A percentile compares a stretch with the other conserved stretches of the same genome.
These are phyloP conservation scores for Indicator maculatus DNA, from an alignment of 2,113 vertebrate genomes.

Conservation along the genomic window DNA sequence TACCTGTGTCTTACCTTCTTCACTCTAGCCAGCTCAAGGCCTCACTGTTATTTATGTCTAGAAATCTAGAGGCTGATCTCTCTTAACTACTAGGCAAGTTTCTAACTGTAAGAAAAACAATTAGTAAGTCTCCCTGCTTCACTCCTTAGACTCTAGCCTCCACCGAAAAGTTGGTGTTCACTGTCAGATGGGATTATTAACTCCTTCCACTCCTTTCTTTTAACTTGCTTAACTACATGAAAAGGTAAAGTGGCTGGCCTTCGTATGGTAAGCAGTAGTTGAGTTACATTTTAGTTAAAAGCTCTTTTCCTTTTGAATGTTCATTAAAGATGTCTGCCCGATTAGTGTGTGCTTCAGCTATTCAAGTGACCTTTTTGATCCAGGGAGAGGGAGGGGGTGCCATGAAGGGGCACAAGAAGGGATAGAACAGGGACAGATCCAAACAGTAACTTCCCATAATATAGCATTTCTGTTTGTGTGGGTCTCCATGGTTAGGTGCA, in stretches of 20 bases:
- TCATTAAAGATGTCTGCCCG: neutral
- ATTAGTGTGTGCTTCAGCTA: neutral
- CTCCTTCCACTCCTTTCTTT: neutral
- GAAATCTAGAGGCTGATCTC: no score
- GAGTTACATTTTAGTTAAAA: neutral
- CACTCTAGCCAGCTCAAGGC: no score
- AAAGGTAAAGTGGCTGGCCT: neutral
- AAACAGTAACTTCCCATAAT: neutral
- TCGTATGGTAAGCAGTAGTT: neutral
- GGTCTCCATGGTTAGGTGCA: neutral
- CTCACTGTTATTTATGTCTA: no score
- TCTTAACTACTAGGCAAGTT: no score
- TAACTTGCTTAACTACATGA: neutral
- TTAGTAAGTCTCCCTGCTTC: neutral
- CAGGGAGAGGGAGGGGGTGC: neutral
- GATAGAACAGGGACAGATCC: neutral
- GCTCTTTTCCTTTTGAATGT: neutral
- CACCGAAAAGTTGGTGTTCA: neutral
- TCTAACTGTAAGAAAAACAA: no score
- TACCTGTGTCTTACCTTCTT: no score
- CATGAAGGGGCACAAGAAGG: rapidly evolving
- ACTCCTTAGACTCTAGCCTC: neutral
- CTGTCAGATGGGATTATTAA: neutral
- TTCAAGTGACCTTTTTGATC: neutral
- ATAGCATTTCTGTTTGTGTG: neutral